Conservation (phyloP, 2,888 invertebrate genomes). For the Hyalella azteca region DNA sequence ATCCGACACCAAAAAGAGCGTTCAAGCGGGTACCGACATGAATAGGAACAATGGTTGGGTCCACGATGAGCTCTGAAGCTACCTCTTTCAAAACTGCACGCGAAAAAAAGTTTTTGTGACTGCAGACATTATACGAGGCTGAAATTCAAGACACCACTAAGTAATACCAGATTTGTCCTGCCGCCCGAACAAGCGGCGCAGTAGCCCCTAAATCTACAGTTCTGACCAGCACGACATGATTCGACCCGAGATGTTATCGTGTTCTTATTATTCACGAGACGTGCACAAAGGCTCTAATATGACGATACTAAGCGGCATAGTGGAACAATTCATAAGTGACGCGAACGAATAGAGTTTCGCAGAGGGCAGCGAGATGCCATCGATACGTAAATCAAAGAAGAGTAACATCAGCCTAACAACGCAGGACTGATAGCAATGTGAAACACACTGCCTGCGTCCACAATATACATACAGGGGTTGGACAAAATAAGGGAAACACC, state of each 20-base stretch:
- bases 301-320: not conserved
- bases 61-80: not conserved
- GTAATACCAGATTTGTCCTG: too few relatives aligned
- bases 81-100: not conserved
- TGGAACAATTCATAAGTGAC: not conserved
- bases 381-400: not conserved
- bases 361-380: not conserved
- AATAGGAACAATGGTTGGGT: conserved; percentile 10
- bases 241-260: not conserved
- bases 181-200: too few relatives aligned
- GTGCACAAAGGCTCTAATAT: not conserved
- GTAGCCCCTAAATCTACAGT: too few relatives aligned
- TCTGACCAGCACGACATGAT: not conserved
- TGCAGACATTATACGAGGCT: too few relatives aligned
- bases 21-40: not conserved
- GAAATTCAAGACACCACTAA: too few relatives aligned
- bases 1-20: not conserved
- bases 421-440: not conserved
- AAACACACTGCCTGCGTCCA: too few relatives aligned
- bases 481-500: too few relatives aligned
- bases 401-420: not conserved
- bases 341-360: not conserved
- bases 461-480: too few relatives aligned
- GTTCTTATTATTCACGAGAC: not conserved
- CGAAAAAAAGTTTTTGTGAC: too few relatives aligned